Evolutionary conservation across 1,140 invertebrate species (phyloP), one percentile per base, ranked within the genome.

Genomic region (Lepidurus arcticus): DNA sequence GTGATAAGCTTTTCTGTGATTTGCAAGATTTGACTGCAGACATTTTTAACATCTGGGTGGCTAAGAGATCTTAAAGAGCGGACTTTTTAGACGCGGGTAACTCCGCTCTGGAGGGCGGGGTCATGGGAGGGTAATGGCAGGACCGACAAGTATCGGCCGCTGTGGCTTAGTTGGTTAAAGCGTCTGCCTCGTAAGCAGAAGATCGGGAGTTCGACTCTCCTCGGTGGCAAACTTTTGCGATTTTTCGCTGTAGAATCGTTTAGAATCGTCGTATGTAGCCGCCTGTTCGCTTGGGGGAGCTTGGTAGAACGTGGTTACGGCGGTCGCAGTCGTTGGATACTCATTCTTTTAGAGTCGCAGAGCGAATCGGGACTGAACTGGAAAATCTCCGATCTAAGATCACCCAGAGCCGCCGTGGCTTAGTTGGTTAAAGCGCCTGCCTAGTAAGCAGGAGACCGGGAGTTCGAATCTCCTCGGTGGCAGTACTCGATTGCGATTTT

Each of bases 401-500:
- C 53, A 16, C 10, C 53, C 16, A 7, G 16, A 65, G 78, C 73
- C 78, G 78, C 73, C 78, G 73, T 78, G 78, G 78, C 78, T 78
- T 78, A 65, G 53, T 65, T 65, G 53, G 53, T 65, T 65, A 65
- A 65, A 65, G 53, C 53, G 53, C 21, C 53, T 65, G 53, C 53
- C 53, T 65, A 13, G 53, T 65, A 65, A 65, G 53, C 53, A 65
- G 53, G 21, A 65, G 53, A 65, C 21, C 53, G 53, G 53, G 53
- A 65, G 53, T 65, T 65, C 53, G 78, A 78, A 78, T 78, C 78
- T 74, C 78, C 75, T 76, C 73, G 78, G 73, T 78, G 78, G 73
- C 78, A 76, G 9, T 65, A n/a, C 13, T 16, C 13, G 16, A n/a
- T 65, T 65, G 7, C 9, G 21, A 5, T 16, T 65, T 65, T 65